Evolutionary conservation across 1,140 invertebrate species (phyloP).

Genomic region (Venturia canescens): DNA sequence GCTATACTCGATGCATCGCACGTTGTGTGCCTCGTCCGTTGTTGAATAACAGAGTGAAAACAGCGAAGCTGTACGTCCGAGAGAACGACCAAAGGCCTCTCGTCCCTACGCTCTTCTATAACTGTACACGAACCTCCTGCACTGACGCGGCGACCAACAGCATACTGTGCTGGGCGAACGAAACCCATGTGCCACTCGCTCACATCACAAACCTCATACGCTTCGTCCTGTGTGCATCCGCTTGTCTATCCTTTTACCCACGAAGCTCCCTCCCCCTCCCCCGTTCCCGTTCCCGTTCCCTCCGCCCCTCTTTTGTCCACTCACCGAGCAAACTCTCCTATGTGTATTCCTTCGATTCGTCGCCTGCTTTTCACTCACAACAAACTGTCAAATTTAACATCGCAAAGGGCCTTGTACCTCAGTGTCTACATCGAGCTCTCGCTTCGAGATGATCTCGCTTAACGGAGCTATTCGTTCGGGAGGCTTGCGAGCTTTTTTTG

Average conservation of each 20-base stretch:
- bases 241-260: conserved; percentile 5
- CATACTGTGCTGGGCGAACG: conserved; percentile 28
- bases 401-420: conserved; percentile 19
- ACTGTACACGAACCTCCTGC: conserved; percentile 45
- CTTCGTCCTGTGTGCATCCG: conserved; percentile 40
- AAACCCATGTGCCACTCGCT: not conserved
- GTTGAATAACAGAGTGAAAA: conserved; percentile 72
- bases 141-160: conserved; percentile 50
- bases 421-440: not conserved
- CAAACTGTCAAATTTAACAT: conserved; percentile 39
- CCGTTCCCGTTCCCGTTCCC: no score
- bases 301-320: conserved; percentile 41
- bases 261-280: conserved; percentile 27
- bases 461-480: not conserved
- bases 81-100: conserved; percentile 65
- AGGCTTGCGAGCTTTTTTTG: not conserved
- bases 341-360: conserved; percentile 37
- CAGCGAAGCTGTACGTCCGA: conserved; percentile 62
- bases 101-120: conserved; percentile 57
- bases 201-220: conserved; percentile 34
- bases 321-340: conserved; percentile 37
- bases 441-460: not conserved
- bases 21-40: conserved; percentile 64
- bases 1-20: conserved; percentile 56
- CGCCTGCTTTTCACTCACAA: not conserved